Base-by-base conservation (phyloP, 2,797 vertebrate species). In the Phataginus tetradactyla region DNA sequence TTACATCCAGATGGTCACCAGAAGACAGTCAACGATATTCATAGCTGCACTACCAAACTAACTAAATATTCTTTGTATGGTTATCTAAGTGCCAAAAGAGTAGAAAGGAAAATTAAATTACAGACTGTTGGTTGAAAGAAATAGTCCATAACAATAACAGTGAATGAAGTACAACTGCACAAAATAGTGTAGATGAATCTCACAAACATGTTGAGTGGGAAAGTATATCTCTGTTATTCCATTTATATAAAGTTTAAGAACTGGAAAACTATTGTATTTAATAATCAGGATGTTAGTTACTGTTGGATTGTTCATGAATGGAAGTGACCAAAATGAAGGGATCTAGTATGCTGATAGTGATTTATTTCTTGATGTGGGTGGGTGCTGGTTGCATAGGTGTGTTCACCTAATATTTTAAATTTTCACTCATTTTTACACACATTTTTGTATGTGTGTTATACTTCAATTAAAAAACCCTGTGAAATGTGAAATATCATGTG, bases 91-190 rank as follows among this genome's bases (percentile, higher is more conserved):
- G 85, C n/a, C n/a, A 53, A 61, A 23, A 42, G 23, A 85, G 23
- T 66, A 94, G 34, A n/a, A 86, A 77, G 83, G 37, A 53, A 90
- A 92, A 83, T 57, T 45, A 94, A 90, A 59, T 77, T 88, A 18
- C 29, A 55, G 27, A 75, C 5, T 84, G 4, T 92, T 94, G 6
- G 2, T 85, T 64, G 49, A 94, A 49, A 90, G 61, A 74, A 79
- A 64, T 83, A 10, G 27, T 91, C 5, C 37, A 9, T 74, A 45
- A 21, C 12, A 78, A 3, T 77, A 69, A 55, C 32, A 91, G 0
- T 86, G 18, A 90, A 51, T 74, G n/a, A 86, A 53, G 12, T 79
- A 37, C 15, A 57, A 12, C 29, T 91, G 4, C 39, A 59, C 12
- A 27, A 12, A 89, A 14, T 18, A 25, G 13, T 61, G 21, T 94